Percentiles rank a stretch among this genome's conserved stretches.
These are phyloP conservation scores for Collichthys lucidus DNA, from an alignment of 2,113 vertebrate genomes.

Conservation along the genomic window DNA sequence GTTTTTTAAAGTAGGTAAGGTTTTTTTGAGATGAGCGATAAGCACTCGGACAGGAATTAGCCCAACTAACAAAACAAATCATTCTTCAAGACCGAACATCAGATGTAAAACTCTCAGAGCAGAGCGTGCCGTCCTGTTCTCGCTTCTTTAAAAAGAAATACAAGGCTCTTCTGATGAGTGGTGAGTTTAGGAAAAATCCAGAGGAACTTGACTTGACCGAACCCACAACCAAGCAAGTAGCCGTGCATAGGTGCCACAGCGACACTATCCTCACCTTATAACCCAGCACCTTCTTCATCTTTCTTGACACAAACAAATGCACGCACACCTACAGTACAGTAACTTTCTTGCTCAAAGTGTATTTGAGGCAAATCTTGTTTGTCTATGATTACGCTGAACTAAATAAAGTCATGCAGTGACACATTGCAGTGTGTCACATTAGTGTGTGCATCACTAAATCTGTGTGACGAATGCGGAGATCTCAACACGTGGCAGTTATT, in stretches of 20 bases:
- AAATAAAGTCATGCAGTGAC: background rate
- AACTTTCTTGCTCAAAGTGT: background rate
- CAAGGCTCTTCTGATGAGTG: background rate
- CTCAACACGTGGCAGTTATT: background rate
- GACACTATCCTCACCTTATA: background rate
- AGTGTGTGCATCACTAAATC: background rate
- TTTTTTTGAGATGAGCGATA: background rate
- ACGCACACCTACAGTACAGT: background rate
- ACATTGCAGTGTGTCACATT: background rate
- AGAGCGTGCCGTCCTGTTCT: background rate
- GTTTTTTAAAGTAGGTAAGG: background rate
- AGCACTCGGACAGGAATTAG: background rate
- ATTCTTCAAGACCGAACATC: background rate
- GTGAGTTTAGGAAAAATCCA: background rate
- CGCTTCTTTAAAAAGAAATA: background rate
- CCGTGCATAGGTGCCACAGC: background rate
- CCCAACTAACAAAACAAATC: background rate
- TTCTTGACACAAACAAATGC: background rate
- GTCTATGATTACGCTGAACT: background rate
- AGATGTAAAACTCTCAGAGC: background rate
- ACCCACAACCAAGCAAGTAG: background rate
- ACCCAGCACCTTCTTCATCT: background rate
- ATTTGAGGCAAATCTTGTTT: background rate
- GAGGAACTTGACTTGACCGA: background rate
- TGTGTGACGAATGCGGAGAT: background rate